Evolutionary conservation across 2,113 vertebrate species (phyloP).

Genomic region (Mystacornis crossleyi): DNA sequence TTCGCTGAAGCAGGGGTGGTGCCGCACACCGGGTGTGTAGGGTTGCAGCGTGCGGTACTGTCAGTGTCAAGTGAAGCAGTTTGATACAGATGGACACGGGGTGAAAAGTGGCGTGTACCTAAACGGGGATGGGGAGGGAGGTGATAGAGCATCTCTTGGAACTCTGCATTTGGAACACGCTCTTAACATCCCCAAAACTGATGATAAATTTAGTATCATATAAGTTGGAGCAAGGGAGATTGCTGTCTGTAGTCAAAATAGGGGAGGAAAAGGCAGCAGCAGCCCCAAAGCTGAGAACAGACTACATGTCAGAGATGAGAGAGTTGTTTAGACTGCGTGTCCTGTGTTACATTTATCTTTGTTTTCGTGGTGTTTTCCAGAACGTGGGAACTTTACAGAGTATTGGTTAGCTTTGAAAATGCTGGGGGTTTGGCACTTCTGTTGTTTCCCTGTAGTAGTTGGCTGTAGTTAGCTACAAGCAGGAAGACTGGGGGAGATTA

Average conservation of each 20-base stretch:
- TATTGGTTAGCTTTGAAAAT: neutral
- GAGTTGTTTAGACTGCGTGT: too few relatives aligned
- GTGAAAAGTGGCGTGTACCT: too few relatives aligned
- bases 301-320: fast-evolving
- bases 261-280: neutral
- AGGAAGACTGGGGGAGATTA: neutral
- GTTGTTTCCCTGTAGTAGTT: neutral
- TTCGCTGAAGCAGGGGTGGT: neutral
- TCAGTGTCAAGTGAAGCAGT: neutral
- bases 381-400: neutral
- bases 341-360: neutral
- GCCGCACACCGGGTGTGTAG: fast-evolving
- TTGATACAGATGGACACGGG: fast-evolving
- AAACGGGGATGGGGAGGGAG: fast-evolving
- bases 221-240: neutral
- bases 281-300: neutral
- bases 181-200: neutral
- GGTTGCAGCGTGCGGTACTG: neutral
- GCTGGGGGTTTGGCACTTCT: fast-evolving
- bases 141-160: fast-evolving
- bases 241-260: too few relatives aligned
- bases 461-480: neutral
- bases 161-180: fast-evolving
- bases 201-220: neutral
- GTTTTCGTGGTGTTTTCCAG: neutral